Base-by-base conservation (phyloP, 2,888 invertebrate species). In the Rhimphoctona megacephalus region DNA sequence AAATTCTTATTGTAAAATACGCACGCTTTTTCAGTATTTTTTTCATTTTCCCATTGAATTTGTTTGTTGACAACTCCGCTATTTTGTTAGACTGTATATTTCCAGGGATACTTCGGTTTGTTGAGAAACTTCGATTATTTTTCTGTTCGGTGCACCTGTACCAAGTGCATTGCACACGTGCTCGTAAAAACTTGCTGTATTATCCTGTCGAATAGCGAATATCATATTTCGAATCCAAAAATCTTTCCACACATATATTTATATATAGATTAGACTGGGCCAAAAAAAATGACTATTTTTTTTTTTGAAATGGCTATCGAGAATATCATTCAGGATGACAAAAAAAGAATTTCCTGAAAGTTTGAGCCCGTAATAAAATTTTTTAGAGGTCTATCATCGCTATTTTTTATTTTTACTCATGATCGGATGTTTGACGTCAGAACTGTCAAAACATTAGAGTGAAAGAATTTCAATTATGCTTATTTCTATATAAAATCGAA, bases 141-240 rank as follows among this genome's bases (percentile, higher is more conserved):
- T 61, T 17, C 17, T 30, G 30, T 61, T 25, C 30, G 25, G 9
- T 61, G 30, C 57, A 57, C 57, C 25, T 57, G 54, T 9, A 22
- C 11, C 43, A 22, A 74, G 11, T 3, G 67, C 8, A 7, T 54
- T 25, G 39, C 64, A 22, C 17, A 39, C 25, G 43, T 52, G 64
- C 14, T 19, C 33, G 64, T 36, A 11, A 54, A 74, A 67, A 74
- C 52, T 33, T 43, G 66, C 33, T 67, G 66, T 54, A 66, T 54
- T 30, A 43, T 33, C 54, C 43, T 33, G 74, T 69, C 54, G 57
- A 81, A 69, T n/a, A 36, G 67, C 43, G 39, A 81, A 81, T 81
- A 74, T 67, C 57, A 46, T 69, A 43, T 43, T 76, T 25, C 19
- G 33, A 61, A 25, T 39, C 22, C 11, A 17, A 61, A 61, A 61